Percentiles rank a stretch among this genome's conserved stretches.
Conservation (phyloP, 1,140 invertebrate species). For the Lysiphlebus fabarum region DNA sequence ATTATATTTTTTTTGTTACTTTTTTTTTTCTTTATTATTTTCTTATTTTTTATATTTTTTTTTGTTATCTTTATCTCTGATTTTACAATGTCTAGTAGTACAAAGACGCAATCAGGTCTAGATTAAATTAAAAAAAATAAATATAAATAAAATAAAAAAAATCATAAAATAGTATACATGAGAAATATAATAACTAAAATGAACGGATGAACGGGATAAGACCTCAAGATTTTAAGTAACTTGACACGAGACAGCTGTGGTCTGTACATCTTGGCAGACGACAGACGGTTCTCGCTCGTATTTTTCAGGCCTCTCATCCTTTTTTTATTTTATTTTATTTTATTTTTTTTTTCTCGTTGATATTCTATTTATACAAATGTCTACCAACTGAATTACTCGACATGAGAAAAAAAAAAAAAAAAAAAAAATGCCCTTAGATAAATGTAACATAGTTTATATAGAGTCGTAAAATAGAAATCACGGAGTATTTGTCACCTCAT, state of each 20-base stretch:
- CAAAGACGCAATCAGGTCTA: too few relatives aligned
- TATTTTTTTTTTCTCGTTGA: background rate
- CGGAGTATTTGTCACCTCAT: too few relatives aligned
- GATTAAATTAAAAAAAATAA: background rate
- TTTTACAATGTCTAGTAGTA: background rate
- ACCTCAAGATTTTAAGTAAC: slow-evolving; percentile 14
- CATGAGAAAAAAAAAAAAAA: background rate
- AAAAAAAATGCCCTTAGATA: background rate
- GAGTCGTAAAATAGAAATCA: too few relatives aligned
- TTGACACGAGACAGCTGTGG: slow-evolving; percentile 18
- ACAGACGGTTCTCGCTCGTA: slow-evolving; percentile 11
- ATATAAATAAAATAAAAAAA: too few relatives aligned
- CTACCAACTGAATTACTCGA: background rate
- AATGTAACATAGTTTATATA: background rate
- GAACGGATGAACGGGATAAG: slow-evolving; percentile 8
- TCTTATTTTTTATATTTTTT: background rate
- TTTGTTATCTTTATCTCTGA: background rate
- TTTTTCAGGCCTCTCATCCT: background rate
- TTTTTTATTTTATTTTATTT: too few relatives aligned
- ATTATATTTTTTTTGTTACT: too few relatives aligned
- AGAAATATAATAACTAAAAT: background rate
- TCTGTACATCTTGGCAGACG: slow-evolving; percentile 4
- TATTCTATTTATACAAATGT: slow-evolving; percentile 10
- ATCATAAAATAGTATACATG: background rate
- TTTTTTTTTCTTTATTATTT: too few relatives aligned